Conservation (phyloP, 2,888 invertebrate species). For the Lepidochrysops patricia region DNA sequence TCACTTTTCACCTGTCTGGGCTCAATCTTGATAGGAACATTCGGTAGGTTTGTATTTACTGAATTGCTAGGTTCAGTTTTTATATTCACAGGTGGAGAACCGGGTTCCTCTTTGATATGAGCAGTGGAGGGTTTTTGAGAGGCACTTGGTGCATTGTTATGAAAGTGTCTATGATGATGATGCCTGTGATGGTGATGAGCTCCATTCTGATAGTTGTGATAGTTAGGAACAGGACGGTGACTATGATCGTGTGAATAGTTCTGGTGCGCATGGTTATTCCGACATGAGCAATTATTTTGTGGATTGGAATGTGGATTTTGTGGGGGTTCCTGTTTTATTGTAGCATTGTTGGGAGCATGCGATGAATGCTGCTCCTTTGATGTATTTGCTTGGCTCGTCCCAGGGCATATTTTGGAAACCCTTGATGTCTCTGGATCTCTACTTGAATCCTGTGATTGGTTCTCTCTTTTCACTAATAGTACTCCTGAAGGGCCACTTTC, state of each 20-base stretch:
- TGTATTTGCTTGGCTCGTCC: slow-evolving; percentile 14
- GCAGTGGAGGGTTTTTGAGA: slow-evolving; percentile 23
- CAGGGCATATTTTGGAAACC: neutral
- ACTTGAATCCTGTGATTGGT: slow-evolving; percentile 34
- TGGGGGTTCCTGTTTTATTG: slow-evolving; percentile 25
- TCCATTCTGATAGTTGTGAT: slow-evolving; percentile 33
- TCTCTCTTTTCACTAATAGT: slow-evolving; percentile 44
- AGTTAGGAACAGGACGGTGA: slow-evolving; percentile 28
- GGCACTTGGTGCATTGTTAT: slow-evolving; percentile 20
- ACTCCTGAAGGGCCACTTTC: slow-evolving; percentile 23
- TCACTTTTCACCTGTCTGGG: slow-evolving; percentile 40
- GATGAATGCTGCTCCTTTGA: slow-evolving; percentile 17
- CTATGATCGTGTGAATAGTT: slow-evolving; percentile 25
- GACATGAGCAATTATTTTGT: slow-evolving; percentile 23
- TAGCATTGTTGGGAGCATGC: slow-evolving; percentile 27
- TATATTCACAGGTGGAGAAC: slow-evolving; percentile 31
- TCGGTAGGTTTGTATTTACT: slow-evolving; percentile 19
- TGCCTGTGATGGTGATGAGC: slow-evolving; percentile 35
- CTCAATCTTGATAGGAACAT: slow-evolving; percentile 39
- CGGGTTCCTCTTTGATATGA: slow-evolving; percentile 50
- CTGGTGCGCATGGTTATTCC: slow-evolving; percentile 22
- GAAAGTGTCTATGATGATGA: slow-evolving; percentile 32
- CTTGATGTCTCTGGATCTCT: slow-evolving; percentile 1
- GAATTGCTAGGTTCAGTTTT: slow-evolving; percentile 8
- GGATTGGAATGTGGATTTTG: slow-evolving; percentile 14